These are phyloP conservation scores for Heliconius hewitsoni DNA, from an alignment of 1,140 invertebrate species.

Conservation along the genomic window DNA sequence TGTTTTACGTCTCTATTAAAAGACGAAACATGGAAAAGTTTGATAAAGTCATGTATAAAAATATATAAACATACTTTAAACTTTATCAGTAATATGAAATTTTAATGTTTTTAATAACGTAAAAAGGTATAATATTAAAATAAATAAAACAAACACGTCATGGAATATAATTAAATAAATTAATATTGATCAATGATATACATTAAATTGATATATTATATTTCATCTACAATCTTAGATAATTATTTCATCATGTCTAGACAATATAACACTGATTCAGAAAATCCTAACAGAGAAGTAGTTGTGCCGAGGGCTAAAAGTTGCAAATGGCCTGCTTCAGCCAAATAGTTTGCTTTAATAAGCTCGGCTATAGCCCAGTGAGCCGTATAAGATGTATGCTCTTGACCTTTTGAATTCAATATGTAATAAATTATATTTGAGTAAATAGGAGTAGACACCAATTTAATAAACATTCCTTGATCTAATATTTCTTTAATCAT, in stretches of 20 bases:
- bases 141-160: not conserved
- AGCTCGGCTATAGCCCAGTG: slow-evolving; percentile 57
- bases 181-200: slow-evolving; percentile 27
- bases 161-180: slow-evolving; percentile 48
- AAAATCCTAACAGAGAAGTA: slow-evolving; percentile 55
- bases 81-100: too few species aligned
- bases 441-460: slow-evolving; percentile 61
- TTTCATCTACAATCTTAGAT: not conserved
- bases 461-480: slow-evolving; percentile 57
- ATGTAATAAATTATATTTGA: slow-evolving; percentile 57
- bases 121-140: not conserved
- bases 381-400: slow-evolving; percentile 43
- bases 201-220: slow-evolving; percentile 14
- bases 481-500: slow-evolving; percentile 65
- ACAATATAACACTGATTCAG: slow-evolving; percentile 57
- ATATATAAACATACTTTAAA: too few species aligned
- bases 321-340: slow-evolving; percentile 64
- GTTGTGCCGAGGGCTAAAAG: slow-evolving; percentile 54
- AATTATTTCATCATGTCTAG: slow-evolving; percentile 51
- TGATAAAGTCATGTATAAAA: too few species aligned
- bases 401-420: slow-evolving; percentile 41
- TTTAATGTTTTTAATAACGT: not conserved
- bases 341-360: slow-evolving; percentile 53
- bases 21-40: too few species aligned
- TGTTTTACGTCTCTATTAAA: too few species aligned